Evolutionary conservation across 2,888 invertebrate genomes (phyloP).

Genomic region (Apantesis nais): DNA sequence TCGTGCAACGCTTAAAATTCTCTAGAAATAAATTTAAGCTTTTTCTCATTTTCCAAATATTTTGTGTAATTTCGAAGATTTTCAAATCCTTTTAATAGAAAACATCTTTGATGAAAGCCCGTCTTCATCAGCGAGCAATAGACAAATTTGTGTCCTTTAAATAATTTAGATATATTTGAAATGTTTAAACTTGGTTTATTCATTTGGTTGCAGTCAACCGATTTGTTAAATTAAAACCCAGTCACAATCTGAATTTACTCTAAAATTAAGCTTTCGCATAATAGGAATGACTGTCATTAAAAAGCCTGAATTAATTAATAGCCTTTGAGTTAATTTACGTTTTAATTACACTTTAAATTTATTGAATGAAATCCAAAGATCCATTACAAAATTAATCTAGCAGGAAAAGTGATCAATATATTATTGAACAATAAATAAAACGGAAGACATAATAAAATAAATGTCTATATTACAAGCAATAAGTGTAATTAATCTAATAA

Average conservation of each 20-base stretch:
- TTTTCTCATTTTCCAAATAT: no score
- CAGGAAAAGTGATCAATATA: neutral
- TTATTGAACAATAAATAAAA: neutral
- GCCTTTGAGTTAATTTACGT: neutral
- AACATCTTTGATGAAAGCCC: no score
- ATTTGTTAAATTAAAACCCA: no score
- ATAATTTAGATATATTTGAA: neutral
- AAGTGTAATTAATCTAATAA: neutral
- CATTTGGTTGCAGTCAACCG: neutral
- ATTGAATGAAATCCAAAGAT: neutral
- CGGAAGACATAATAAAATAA: neutral
- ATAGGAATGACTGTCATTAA: neutral
- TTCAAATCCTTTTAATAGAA: no score
- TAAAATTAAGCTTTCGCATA: neutral
- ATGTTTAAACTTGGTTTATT: neutral
- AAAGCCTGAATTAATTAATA: neutral
- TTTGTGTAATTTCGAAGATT: no score
- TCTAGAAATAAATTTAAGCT: no score
- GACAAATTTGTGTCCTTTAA: no score
- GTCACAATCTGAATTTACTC: neutral
- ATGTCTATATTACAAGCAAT: neutral
- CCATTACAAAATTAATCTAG: neutral
- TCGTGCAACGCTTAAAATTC: no score
- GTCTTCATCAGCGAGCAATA: no score
- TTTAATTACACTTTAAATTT: conserved; percentile 3